phyloP scores from a whole-genome alignment of 1,140 invertebrate species.

The Lasioglossum albipes region DNA sequence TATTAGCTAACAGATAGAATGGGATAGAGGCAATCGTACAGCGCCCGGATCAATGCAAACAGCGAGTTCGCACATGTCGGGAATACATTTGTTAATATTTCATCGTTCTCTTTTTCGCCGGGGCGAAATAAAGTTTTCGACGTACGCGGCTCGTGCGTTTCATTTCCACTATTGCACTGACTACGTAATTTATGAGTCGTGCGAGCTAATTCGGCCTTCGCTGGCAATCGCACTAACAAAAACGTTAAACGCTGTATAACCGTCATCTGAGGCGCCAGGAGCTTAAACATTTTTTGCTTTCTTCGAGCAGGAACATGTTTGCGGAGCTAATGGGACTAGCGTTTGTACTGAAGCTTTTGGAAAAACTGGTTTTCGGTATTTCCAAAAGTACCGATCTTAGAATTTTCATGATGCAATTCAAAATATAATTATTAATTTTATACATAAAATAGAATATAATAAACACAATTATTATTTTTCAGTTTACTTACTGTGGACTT shows the following conservation, averaged over 20 bases:
- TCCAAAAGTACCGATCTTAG: too few species aligned
- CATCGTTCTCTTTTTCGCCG: background rate
- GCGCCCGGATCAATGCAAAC: background rate
- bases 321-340: too few species aligned
- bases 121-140: background rate
- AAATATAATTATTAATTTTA: too few species aligned
- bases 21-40: background rate
- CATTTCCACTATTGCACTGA: background rate
- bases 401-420: too few species aligned
- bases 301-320: too few species aligned
- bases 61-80: background rate
- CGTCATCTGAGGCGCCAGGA: background rate
- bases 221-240: background rate
- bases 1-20: background rate
- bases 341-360: too few species aligned
- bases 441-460: too few species aligned
- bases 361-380: too few species aligned
- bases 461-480: too few species aligned
- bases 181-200: slow-evolving; percentile 2
- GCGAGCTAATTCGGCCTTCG: background rate
- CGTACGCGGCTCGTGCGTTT: background rate
- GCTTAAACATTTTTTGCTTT: too few species aligned
- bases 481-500: too few species aligned
- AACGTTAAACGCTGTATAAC: background rate
- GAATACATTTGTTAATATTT: slow-evolving; percentile 8